Evolutionary conservation across 2,797 vertebrate species (phyloP).

Genomic region (Esox masquinongy): DNA sequence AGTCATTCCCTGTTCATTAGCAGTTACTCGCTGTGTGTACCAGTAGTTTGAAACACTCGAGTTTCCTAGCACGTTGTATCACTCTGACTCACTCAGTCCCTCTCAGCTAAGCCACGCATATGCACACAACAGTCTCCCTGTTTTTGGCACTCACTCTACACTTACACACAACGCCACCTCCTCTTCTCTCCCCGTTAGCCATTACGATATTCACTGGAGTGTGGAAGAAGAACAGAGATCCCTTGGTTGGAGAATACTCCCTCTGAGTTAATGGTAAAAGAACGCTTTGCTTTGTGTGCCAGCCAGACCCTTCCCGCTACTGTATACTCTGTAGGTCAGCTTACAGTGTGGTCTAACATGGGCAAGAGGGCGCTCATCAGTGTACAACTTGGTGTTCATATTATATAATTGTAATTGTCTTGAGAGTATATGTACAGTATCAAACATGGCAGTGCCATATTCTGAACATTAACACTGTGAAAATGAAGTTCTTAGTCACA

Average conservation of each 20-base stretch:
- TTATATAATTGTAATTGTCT: not conserved
- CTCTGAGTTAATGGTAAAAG: not conserved
- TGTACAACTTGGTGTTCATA: not conserved
- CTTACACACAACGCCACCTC: not conserved
- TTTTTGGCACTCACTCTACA: not conserved
- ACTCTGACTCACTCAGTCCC: not conserved
- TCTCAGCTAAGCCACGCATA: not conserved
- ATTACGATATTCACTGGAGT: constrained; percentile 1
- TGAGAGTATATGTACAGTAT: not conserved
- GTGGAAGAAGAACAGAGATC: not conserved
- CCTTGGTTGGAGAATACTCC: not conserved
- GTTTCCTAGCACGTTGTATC: not conserved
- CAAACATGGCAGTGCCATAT: not conserved
- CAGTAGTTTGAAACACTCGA: not conserved
- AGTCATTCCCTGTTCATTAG: not conserved
- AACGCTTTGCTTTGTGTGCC: not conserved
- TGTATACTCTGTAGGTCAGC: constrained; percentile 2
- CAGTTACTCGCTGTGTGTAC: not conserved
- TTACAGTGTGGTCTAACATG: not conserved
- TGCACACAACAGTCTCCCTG: not conserved
- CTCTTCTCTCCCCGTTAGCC: not conserved
- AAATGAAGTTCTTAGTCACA: not conserved
- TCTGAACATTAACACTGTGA: not conserved
- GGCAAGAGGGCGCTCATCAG: not conserved
- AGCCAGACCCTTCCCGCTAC: not conserved